Base-by-base conservation (phyloP, 2,113 vertebrate genomes). In the Catharus bicknelli region DNA sequence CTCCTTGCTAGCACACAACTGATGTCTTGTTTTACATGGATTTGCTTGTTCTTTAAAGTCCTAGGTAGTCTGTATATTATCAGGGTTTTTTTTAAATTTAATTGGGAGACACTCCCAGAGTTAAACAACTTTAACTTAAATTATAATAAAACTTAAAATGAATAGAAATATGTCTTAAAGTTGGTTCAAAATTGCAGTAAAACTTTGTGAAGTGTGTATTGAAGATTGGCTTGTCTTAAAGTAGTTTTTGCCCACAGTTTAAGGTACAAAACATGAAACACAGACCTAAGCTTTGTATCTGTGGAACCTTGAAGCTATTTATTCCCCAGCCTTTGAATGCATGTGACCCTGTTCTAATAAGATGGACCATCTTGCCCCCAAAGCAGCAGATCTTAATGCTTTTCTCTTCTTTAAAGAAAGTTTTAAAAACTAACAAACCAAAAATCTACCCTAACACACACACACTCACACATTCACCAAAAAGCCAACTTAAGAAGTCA, bases 51-150 rank as follows among this genome's bases (percentile, higher is more conserved):
- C 16, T 83, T 61, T 48, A 22, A 86, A 86, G 27, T 66, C 69
- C 30, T 51, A 63, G 2, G 14, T 92, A 43, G 16, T 50, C 61
- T 75, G 17, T 69, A 84, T 47, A 29, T 47, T 51, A 34, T 0
- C 53, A 7, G 0, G 19, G 0, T 30, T 19, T 58, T 19, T 58
- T 69, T 48, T 14, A 16, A 68, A 32, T 50, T 59, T 70, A 57
- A 25, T 16, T 57, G 12, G 21, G 34, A 74, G 34, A 48, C 4
- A 4, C 5, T 74, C 27, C 11, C 26, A 51, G 9, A 66, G 13
- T 70, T 78, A 51, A 59, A 30, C 18, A 25, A 32, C 38, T 75
- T 34, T 21, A 66, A 73, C 61, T 89, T 61, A 66, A 69, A 27
- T 82, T 38, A 13, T 58, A 32, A 13, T 25, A 43, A 48, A 18